Evolutionary conservation across 2,888 invertebrate genomes (phyloP), one percentile per base, ranked within the genome.

Genomic region (Lithophane semibrunnea): DNA sequence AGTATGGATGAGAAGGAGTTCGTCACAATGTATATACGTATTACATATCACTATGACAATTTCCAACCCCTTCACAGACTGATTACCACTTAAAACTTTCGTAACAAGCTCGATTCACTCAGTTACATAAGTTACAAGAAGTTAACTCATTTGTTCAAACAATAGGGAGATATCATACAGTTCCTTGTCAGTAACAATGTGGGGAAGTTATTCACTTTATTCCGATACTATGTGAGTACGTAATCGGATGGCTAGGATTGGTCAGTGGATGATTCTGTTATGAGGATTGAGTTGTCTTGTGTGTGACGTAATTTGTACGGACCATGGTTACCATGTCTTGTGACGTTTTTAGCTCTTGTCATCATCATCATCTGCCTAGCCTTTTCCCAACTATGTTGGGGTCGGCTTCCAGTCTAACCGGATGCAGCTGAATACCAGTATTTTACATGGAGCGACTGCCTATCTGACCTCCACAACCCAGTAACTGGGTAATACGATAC

Each of bases 121-220:
- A 42, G 44, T 86, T 79, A 85, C 69, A 49, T 72, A 82, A 85
- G 77, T 42, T 58, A 74, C 73, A 80, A 75, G 79, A 88, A 87
- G 79, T 84, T 81, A 75, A 79, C 80, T 80, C 71, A 63, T 84
- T 85, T 77, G 66, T 79, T 37, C 56, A 70, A 83, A 88, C 89
- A 88, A 88, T 88, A 75, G 84, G 66, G 65, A 84, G 74, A 77
- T 83, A 84, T 80, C 71, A 84, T 75, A 76, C 60, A 68, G 72
- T 89, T 89, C 89, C 88, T 80, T 65, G 65, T 76, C n/a, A 21
- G 66, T 42, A 73, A 89, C 89, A 88, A 88, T 88, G 67, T 77
- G 60, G 65, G 88, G 88, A 88, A 88, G 83, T 37, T 37, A 64
- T 79, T 74, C 58, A 67, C 63, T 85, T 82, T 74, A 78, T 83